Conservation (phyloP, 2,113 vertebrate genomes). For the Motacilla tschutschensis region DNA sequence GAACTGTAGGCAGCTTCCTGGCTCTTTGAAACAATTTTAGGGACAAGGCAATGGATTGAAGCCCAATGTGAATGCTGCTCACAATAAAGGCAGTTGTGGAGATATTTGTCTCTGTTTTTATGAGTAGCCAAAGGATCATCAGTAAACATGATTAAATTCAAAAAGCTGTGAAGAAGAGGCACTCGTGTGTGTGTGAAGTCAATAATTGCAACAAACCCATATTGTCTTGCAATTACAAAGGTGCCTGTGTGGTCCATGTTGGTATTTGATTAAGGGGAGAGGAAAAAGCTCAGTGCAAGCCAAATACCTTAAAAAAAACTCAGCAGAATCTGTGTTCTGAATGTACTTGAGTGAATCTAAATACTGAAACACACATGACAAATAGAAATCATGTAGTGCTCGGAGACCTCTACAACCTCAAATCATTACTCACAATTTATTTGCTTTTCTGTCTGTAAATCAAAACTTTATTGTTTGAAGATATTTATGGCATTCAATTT, state of each 20-base stretch:
- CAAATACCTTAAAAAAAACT: background rate
- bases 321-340: conserved; percentile 25
- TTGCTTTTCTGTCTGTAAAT: conserved; percentile 27
- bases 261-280: background rate
- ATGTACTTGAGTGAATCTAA: conserved; percentile 45
- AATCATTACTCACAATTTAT: conserved; percentile 16
- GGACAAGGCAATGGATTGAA: background rate
- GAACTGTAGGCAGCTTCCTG: background rate
- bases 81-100: background rate
- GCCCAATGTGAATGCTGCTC: background rate
- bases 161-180: conserved; percentile 2
- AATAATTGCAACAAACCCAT: background rate
- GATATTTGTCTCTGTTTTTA: background rate
- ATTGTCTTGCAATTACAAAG: background rate
- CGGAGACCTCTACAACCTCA: background rate
- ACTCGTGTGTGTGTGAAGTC: background rate
- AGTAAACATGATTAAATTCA: background rate
- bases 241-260: background rate
- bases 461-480: conserved; percentile 34
- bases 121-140: conserved; percentile 31
- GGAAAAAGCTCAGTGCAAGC: background rate
- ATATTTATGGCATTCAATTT: conserved; percentile 21
- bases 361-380: conserved; percentile 2
- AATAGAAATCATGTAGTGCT: background rate
- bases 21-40: background rate